Evolutionary conservation across 2,888 invertebrate genomes (phyloP), one percentile per base, ranked within the genome.

Genomic region (Carpatolechia fugitivella): DNA sequence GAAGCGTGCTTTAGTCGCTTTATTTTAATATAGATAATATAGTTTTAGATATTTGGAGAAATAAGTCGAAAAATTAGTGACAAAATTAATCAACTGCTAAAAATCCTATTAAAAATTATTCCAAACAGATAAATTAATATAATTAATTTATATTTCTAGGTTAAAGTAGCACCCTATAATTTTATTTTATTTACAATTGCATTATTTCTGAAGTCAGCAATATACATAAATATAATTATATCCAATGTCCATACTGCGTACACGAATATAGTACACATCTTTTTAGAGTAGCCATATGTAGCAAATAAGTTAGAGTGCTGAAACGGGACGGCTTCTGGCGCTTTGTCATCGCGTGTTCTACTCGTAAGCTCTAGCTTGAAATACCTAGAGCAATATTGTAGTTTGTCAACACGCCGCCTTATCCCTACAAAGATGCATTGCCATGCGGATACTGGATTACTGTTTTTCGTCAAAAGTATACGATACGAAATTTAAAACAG

Each of bases 291-390:
- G 33, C 18, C 40, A 20, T 47, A 47, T 51, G 64, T 59, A 66
- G 64, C 64, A 65, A 68, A 72, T 70, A 74, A 68, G 64, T 68
- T 64, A 53, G 59, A 65, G 62, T 68, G 65, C 48, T 54, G 64
- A 65, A 60, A 65, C 59, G 56, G 56, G 58, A 62, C 62, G 63
- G 63, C 68, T 69, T 68, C 62, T 64, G 65, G 56, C 67, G 66
- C 67, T 72, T 70, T 74, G 74, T 70, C 75, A 72, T 67, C 66
- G 65, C 64, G 69, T 70, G 70, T 72, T 70, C 68, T 70, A 64
- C 66, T 68, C 64, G 68, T 72, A 75, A 74, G 72, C 72, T 66
- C 59, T 58, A 60, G 64, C 62, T 63, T 65, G 64, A 69, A 63
- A 70, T 68, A 72, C 64, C 64, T 68, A 66, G 62, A 61, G 59